A percentile compares a stretch with the other conserved stretches of the same genome.
These are phyloP conservation scores for Acronicta aceris DNA, from an alignment of 2,888 invertebrate genomes.

Conservation along the genomic window DNA sequence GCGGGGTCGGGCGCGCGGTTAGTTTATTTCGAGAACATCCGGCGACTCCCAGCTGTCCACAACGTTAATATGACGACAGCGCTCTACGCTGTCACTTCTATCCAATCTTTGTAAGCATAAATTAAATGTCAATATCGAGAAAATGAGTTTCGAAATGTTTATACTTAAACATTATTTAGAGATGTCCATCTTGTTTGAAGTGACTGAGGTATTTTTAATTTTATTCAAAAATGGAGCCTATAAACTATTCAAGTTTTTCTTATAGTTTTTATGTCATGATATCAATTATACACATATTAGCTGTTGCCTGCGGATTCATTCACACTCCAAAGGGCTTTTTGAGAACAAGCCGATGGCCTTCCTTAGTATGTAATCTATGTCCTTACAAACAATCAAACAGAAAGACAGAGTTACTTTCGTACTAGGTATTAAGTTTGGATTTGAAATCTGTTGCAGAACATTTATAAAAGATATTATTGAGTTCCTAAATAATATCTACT, in stretches of 20 bases:
- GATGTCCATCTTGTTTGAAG: constrained; percentile 3
- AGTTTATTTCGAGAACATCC: constrained; percentile 85
- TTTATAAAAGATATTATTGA: no score
- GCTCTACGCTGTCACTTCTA: constrained; percentile 74
- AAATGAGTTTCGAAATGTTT: constrained; percentile 43
- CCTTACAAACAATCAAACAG: no score
- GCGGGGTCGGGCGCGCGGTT: constrained; percentile 53
- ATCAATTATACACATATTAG: no score
- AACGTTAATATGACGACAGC: constrained; percentile 83
- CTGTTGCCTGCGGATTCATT: no score
- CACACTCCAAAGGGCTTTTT: no score
- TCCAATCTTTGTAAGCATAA: constrained; percentile 76
- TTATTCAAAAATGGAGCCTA: background rate
- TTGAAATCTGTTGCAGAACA: no score
- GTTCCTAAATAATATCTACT: no score
- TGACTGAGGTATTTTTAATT: no score
- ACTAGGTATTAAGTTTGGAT: no score
- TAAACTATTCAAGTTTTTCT: background rate
- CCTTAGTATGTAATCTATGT: no score
- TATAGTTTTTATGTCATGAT: background rate
- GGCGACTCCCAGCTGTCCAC: constrained; percentile 82
- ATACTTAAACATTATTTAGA: constrained; percentile 10
- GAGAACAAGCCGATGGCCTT: no score
- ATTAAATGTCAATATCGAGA: constrained; percentile 77
- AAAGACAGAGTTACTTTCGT: no score